These are phyloP conservation scores for Gopherus flavomarginatus DNA, from an alignment of 2,113 vertebrate genomes.

Conservation along the genomic window DNA sequence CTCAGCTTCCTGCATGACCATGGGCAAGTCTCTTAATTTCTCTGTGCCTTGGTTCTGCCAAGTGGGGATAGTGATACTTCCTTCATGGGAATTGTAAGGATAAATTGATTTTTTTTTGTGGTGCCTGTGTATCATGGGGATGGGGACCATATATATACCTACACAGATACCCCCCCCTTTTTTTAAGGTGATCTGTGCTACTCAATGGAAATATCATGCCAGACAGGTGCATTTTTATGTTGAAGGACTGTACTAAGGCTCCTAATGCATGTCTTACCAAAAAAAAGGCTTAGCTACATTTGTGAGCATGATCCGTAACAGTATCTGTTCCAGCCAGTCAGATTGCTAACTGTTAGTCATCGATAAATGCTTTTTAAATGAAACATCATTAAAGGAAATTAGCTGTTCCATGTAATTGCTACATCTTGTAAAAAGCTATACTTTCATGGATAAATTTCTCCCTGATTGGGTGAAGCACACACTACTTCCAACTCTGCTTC, in stretches of 20 bases:
- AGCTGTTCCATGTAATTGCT: constrained; percentile 50
- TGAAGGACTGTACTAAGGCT: neutral
- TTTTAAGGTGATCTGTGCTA: neutral
- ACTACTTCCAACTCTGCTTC: neutral
- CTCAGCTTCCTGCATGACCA: neutral
- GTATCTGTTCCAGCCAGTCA: constrained; percentile 13
- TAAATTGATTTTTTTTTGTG: neutral
- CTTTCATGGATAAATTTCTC: constrained; percentile 30
- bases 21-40: neutral
- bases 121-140: neutral
- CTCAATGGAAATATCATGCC: neutral
- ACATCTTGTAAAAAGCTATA: constrained; percentile 30
- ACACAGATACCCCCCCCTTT: neutral
- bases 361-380: constrained; percentile 55
- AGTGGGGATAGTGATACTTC: neutral
- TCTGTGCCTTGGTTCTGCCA: neutral
- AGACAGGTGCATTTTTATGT: neutral
- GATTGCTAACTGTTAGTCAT: constrained; percentile 20
- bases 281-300: neutral
- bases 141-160: neutral
- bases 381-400: constrained; percentile 52
- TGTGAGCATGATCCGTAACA: neutral
- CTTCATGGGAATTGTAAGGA: neutral
- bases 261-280: neutral
- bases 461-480: neutral